phyloP scores from a whole-genome alignment of 2,113 vertebrate genomes.

The Dipodomys stephensi region DNA sequence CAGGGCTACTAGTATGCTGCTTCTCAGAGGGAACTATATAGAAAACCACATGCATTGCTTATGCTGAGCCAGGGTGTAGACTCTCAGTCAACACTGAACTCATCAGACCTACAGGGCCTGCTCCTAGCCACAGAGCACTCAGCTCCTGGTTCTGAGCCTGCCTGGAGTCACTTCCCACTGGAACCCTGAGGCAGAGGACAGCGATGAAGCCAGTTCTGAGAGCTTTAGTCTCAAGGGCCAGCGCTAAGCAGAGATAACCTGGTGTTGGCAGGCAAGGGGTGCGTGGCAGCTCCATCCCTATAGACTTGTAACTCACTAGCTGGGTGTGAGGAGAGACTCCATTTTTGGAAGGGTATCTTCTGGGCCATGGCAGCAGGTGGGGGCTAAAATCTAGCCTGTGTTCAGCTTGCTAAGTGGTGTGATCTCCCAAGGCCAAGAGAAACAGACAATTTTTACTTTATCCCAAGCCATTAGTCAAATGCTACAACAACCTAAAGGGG shows the following conservation, averaged over 20 bases:
- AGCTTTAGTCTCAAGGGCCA: background rate
- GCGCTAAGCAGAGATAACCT: background rate
- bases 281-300: background rate
- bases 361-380: background rate
- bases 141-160: background rate
- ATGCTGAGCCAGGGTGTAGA: conserved; percentile 37
- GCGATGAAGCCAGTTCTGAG: background rate
- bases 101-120: background rate
- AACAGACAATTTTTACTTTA: background rate
- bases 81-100: background rate
- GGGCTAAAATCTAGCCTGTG: background rate
- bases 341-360: background rate
- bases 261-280: background rate
- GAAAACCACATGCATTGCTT: conserved; percentile 33
- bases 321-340: background rate
- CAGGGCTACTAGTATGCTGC: background rate
- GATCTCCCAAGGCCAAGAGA: background rate
- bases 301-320: background rate
- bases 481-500: background rate
- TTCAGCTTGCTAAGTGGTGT: background rate
- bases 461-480: background rate
- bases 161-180: background rate
- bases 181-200: background rate
- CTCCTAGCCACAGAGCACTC: background rate
- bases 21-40: background rate